These are phyloP conservation scores for Caenorhabditis plicata DNA, from an alignment of 2,888 invertebrate species.

Conservation along the genomic window DNA sequence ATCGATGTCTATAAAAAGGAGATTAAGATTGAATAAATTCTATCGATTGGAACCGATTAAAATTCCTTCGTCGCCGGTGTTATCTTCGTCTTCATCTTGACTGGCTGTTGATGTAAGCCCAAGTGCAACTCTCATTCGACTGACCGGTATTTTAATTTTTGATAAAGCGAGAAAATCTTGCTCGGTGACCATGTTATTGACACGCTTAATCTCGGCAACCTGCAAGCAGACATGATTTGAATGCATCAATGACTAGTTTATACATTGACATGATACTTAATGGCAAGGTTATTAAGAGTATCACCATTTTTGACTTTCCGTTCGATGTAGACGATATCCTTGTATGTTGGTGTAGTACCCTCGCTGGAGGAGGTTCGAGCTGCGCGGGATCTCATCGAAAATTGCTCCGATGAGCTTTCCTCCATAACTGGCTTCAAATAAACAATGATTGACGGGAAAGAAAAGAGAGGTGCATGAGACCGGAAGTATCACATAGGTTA, in stretches of 20 bases:
- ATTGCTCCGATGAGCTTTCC: slow-evolving; percentile 33
- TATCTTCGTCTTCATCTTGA: slow-evolving; percentile 24
- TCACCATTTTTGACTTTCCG: slow-evolving; percentile 57
- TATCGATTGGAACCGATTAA: not conserved
- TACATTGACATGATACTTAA: slow-evolving; percentile 62
- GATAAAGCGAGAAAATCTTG: slow-evolving; percentile 56
- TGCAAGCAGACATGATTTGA: slow-evolving; percentile 20
- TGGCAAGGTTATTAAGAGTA: slow-evolving; percentile 57
- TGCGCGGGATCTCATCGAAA: slow-evolving; percentile 41
- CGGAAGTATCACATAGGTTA: no score
- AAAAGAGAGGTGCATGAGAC: no score
- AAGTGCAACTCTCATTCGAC: slow-evolving; percentile 46
- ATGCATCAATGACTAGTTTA: not conserved
- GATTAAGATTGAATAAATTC: not conserved
- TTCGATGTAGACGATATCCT: slow-evolving; percentile 53
- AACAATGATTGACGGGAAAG: no score
- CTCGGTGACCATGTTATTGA: slow-evolving; percentile 59
- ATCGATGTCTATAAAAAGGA: slow-evolving; percentile 13
- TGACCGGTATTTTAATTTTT: slow-evolving; percentile 57
- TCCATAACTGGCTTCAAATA: slow-evolving; percentile 16
- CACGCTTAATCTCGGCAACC: slow-evolving; percentile 62
- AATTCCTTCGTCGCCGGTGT: slow-evolving; percentile 1
- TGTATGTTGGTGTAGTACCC: slow-evolving; percentile 28
- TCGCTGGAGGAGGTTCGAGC: slow-evolving; percentile 36
- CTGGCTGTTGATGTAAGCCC: slow-evolving; percentile 30